Evolutionary conservation across 2,888 invertebrate genomes (phyloP), one percentile per base, ranked within the genome.

Genomic region (Drosophila aldrichi): DNA sequence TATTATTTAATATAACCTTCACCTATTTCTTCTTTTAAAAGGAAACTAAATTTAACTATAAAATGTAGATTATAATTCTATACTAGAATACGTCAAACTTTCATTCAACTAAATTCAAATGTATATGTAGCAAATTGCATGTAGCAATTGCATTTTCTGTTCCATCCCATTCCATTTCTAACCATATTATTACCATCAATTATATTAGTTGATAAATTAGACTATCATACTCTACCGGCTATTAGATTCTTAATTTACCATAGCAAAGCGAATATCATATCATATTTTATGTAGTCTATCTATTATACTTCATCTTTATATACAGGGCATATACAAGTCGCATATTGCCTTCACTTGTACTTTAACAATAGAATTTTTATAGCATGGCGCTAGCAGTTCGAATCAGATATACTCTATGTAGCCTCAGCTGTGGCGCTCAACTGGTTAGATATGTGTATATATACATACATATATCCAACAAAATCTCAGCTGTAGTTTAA

Each of bases 261-360:
- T 22, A 44, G 22, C 12, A 2, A 16, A 16, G 22, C 0, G 22
- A 22, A 22, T 22, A 25, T 1, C 25, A 25, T 25, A 25, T 4
- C 25, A 25, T 25, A 5, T 5, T 25, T 6, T 25, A 25, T 5
- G 25, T 25, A 25, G 25, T 25, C 5, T 25, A 25, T 25, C 25
- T 25, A 25, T 18, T 49, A 7, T 12, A 34, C 4, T 8, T 6
- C 4, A 18, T 3, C 3, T 7, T 22, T 12, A 9, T 18, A 2
- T 57, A 20, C 7, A 75, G 70, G 25, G 41, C 9, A 72, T 36
- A 36, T 2, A 2, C 36, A 36, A 36, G 57, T 59, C 72, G 46
- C 18, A 9, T 29, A 46, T 8, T 43, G 0, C 0, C 44, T 0
- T 3, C 8, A 44, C 3, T 32, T 29, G 0, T 7, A 10, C 44